Evolutionary conservation across 1,140 invertebrate genomes (phyloP).

Genomic region (Lethocerus indicus): DNA sequence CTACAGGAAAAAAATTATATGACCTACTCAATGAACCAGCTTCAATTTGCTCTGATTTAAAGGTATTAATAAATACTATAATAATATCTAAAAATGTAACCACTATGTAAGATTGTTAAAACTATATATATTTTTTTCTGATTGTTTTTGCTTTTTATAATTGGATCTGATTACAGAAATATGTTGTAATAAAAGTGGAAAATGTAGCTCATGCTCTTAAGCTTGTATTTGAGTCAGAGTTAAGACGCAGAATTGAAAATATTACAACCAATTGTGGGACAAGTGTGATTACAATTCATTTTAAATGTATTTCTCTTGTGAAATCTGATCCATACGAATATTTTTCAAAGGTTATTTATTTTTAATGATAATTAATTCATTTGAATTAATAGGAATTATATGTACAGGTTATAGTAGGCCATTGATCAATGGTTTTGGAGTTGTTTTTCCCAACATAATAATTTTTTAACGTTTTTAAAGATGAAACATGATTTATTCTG

Average conservation of each 20-base stretch:
- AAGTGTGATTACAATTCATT: neutral
- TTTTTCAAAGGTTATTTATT: neutral
- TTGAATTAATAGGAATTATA: neutral
- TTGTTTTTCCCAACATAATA: neutral
- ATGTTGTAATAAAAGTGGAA: neutral
- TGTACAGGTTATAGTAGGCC: neutral
- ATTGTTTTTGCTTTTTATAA: too few species aligned
- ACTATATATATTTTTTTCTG: neutral
- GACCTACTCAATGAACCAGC: too few species aligned
- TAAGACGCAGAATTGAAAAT: neutral
- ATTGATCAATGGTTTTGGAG: neutral
- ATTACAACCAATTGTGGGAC: neutral
- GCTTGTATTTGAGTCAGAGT: neutral
- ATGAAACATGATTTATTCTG: neutral
- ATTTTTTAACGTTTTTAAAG: neutral
- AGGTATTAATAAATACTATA: too few species aligned
- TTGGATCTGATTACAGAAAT: too few species aligned
- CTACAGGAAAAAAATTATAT: neutral
- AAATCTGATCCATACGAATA: neutral
- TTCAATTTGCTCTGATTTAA: too few species aligned
- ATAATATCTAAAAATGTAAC: neutral
- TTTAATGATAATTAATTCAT: neutral
- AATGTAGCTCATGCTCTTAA: neutral
- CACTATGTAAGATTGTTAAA: neutral
- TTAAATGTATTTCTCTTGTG: neutral